phyloP scores from a whole-genome alignment of 1,140 invertebrate species.

The Leptinotarsa defecta region DNA sequence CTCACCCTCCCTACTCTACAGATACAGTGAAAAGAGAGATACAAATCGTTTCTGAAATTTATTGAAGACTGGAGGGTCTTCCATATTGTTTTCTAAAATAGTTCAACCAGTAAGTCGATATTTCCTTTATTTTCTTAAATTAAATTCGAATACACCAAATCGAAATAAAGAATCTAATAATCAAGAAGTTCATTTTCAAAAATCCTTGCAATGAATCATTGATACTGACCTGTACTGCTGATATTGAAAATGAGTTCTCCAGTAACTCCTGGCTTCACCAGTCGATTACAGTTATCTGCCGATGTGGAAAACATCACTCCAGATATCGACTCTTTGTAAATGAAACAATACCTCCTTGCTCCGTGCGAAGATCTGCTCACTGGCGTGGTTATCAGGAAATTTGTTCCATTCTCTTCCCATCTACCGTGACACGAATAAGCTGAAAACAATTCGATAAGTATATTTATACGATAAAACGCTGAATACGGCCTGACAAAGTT shows the following conservation, averaged over 20 bases:
- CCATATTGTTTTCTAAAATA: too few relatives aligned
- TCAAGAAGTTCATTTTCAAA: too few relatives aligned
- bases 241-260: constrained; percentile 61
- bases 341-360: constrained; percentile 66
- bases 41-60: too few relatives aligned
- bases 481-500: too few relatives aligned
- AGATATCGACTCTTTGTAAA: constrained; percentile 60
- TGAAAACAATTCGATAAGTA: constrained; percentile 54
- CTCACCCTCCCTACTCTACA: too few relatives aligned
- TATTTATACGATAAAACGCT: not conserved
- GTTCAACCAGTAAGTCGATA: too few relatives aligned
- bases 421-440: constrained; percentile 85
- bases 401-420: constrained; percentile 74
- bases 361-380: constrained; percentile 63
- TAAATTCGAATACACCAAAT: too few relatives aligned
- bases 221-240: constrained; percentile 57
- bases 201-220: too few relatives aligned
- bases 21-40: too few relatives aligned
- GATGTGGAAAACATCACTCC: constrained; percentile 59
- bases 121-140: too few relatives aligned
- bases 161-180: too few relatives aligned
- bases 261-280: constrained; percentile 54
- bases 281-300: constrained; percentile 62
- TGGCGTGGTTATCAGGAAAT: constrained; percentile 78
- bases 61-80: too few relatives aligned